These are phyloP conservation scores for Lethenteron reissneri DNA, from an alignment of 2,113 vertebrate genomes.

Conservation along the genomic window DNA sequence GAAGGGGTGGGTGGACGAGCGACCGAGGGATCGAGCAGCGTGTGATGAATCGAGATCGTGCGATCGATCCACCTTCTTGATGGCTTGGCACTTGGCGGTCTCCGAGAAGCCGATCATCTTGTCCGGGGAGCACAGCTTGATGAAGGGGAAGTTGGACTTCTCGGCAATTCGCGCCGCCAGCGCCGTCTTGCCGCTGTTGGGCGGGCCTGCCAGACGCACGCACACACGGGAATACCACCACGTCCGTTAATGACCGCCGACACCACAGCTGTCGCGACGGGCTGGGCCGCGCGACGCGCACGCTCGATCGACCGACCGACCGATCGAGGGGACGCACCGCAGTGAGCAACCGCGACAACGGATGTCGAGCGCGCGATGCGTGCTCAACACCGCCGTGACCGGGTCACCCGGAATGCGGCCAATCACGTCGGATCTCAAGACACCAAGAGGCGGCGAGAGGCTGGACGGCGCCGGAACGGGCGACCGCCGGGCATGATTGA, in stretches of 20 bases:
- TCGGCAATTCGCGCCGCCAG: conserved; percentile 77
- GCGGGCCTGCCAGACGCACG: conserved; percentile 34
- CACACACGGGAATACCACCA: background rate
- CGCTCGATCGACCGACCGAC: background rate
- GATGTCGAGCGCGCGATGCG: too few species aligned
- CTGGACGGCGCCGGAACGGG: too few species aligned
- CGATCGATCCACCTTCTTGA: conserved; percentile 51
- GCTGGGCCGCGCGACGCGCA: background rate
- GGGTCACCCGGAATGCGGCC: too few species aligned
- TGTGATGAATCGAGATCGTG: background rate
- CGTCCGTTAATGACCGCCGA: background rate
- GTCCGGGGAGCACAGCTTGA: conserved; percentile 95
- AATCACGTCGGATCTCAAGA: too few species aligned
- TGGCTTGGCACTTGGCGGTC: conserved; percentile 87
- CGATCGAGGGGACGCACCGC: too few species aligned
- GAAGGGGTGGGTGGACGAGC: too few species aligned
- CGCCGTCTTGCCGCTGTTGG: conserved; percentile 79
- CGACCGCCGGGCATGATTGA: too few species aligned
- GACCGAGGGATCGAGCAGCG: too few species aligned
- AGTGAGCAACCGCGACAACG: too few species aligned
- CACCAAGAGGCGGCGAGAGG: too few species aligned
- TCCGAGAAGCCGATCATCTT: conserved; percentile 95
- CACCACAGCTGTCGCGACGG: background rate
- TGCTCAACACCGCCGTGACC: too few species aligned
- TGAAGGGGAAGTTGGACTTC: conserved; percentile 88